A percentile compares a stretch with the other conserved stretches of the same genome.
Evolutionary conservation across 2,113 vertebrate genomes (phyloP).

Genomic region (Otolemur garnettii): DNA sequence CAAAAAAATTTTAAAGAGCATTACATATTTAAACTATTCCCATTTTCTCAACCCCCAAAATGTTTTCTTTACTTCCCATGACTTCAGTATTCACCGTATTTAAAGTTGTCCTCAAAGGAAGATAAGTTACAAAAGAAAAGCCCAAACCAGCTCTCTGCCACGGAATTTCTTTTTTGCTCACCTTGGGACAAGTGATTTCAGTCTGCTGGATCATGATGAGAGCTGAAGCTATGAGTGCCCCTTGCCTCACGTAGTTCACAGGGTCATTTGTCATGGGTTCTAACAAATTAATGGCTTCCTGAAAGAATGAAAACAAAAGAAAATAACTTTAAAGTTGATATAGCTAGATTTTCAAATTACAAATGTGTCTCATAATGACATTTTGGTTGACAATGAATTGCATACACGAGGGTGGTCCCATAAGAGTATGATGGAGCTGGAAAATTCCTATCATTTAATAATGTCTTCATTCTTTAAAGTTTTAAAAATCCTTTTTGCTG

Average conservation of each 20-base stretch:
- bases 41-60: background rate
- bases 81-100: background rate
- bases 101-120: background rate
- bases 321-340: conserved; percentile 48
- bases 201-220: conserved; percentile 99
- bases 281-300: conserved; percentile 99
- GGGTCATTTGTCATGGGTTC: conserved; percentile 99
- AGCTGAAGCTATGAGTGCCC: conserved; percentile 97
- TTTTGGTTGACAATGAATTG: background rate
- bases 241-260: conserved; percentile 98
- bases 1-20: conserved; percentile 21
- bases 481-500: too few species aligned
- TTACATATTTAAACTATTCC: background rate
- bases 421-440: background rate
- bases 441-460: background rate
- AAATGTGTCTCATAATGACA: background rate
- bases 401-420: background rate
- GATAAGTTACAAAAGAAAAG: background rate
- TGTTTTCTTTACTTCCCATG: conserved; percentile 1
- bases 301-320: conserved; percentile 59
- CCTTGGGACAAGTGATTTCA: conserved; percentile 98
- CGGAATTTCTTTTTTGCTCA: conserved; percentile 77
- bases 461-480: too few species aligned
- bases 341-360: conserved; percentile 33
- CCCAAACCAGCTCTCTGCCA: background rate